Evolutionary conservation across 2,888 invertebrate genomes (phyloP).

Genomic region (Rotaria macrura): DNA sequence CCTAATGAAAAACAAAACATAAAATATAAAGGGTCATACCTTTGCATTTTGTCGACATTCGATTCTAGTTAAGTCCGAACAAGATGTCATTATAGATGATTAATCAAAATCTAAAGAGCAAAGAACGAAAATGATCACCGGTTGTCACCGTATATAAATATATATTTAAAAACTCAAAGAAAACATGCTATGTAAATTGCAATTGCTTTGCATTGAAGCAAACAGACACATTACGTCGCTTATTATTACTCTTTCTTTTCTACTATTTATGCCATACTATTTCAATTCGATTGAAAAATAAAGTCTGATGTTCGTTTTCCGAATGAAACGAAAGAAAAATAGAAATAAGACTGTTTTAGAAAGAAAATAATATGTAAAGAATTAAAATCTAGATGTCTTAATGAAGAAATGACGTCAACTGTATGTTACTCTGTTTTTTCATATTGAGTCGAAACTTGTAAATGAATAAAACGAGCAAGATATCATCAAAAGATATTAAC

Average conservation of each 20-base stretch:
- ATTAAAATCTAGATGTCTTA: background rate
- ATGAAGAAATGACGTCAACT: background rate
- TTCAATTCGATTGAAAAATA: background rate
- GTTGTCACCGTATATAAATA: background rate
- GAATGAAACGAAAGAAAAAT: background rate
- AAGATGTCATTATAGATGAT: background rate
- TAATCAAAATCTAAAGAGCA: background rate
- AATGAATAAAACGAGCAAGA: background rate
- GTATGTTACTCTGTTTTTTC: background rate
- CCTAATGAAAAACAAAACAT: too few species aligned
- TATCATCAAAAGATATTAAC: background rate
- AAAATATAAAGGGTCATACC: background rate
- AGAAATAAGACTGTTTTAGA: too few species aligned
- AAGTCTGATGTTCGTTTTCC: background rate
- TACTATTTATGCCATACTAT: background rate
- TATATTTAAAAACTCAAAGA: background rate
- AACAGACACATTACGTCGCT: background rate
- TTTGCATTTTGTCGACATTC: background rate
- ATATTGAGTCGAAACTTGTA: background rate
- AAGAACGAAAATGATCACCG: background rate
- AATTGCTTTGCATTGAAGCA: background rate
- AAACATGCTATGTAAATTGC: background rate
- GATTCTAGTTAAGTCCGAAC: background rate
- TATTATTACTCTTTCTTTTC: background rate
- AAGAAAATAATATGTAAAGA: too few species aligned